Evolutionary conservation across 2,888 invertebrate species (phyloP), one percentile per base, ranked within the genome.

Genomic region (Drosophila tripunctata): DNA sequence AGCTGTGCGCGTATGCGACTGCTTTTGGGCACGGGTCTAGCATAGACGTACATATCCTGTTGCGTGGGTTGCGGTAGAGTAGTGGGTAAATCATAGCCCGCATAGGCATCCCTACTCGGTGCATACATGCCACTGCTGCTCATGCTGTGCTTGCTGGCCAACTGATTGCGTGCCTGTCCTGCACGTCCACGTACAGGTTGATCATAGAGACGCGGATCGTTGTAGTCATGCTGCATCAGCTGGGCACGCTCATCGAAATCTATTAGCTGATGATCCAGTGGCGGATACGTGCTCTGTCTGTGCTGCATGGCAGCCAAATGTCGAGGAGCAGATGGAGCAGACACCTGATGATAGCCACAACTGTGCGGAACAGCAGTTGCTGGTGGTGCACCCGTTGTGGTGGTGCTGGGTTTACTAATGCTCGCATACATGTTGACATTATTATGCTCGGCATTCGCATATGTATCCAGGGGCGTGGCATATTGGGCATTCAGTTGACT

Each of bases 231-330:
- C 45, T 84, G 79, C 51, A 78, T 81, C n/a, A 87, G 66, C 22
- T 81, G 76, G 1, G 89, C 88, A 22, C 89, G 78, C 43, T 91
- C 91, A 54, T 90, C 90, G 12, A 90, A 90, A 65, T 89, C 90
- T 27, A 91, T 91, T 3, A 91, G 62, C 33, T 91, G 89, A 21
- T 89, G 88, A 68, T 91, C 90, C 7, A 85, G 79, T 27, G 86
- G 80, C 27, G 85, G 87, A 67, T 88, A 89, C 5, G 89, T 79
- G 58, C 86, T 84, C 69, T 89, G 90, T 3, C 86, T 78, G 14
- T 87, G 87, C 45, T 79, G 81, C 61, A 74, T 77, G 44, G 66
- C 60, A 4, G 72, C 66, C 7, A 66, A 41, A n/a, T 19, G 55
- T 19, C 27, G 55, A 7, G 17, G 2, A 22, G 38, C 3, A 31